Conservation (phyloP, 2,113 vertebrate species). For the Poicephalus meyeri region DNA sequence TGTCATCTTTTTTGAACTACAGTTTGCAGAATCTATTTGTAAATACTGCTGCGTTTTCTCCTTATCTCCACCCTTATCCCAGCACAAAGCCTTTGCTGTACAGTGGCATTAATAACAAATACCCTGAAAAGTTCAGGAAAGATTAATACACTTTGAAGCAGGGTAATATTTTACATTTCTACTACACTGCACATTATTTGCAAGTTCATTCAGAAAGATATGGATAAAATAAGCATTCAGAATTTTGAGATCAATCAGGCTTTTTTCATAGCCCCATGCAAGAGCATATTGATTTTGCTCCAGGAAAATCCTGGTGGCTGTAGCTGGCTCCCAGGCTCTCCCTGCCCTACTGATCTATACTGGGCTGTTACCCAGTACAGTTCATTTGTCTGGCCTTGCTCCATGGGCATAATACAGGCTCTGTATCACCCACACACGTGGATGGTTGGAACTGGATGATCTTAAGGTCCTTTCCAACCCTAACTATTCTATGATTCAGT, state of each 20-base stretch:
- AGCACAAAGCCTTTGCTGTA: neutral
- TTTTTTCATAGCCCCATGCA: neutral
- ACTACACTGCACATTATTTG: neutral
- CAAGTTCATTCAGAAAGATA: slow-evolving; percentile 14
- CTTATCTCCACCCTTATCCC: neutral
- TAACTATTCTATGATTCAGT: neutral
- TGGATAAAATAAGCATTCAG: neutral
- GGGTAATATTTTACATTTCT: slow-evolving; percentile 10
- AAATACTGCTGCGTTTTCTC: slow-evolving; percentile 2
- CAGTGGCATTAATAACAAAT: neutral
- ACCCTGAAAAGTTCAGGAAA: neutral
- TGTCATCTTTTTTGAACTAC: slow-evolving; percentile 50
- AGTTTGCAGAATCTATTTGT: slow-evolving; percentile 56
- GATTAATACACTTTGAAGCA: neutral
- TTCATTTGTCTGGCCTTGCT: neutral
- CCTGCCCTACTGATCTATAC: neutral
- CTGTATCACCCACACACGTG: rapidly evolving
- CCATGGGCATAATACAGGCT: neutral
- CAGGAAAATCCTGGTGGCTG: neutral
- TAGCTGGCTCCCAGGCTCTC: neutral
- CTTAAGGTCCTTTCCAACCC: neutral
- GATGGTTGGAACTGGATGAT: neutral
- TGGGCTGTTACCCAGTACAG: neutral
- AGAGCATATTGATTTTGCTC: neutral
- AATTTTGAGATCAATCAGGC: neutral